These are phyloP conservation scores for Hucho hucho DNA, from an alignment of 2,113 vertebrate genomes.

Conservation along the genomic window DNA sequence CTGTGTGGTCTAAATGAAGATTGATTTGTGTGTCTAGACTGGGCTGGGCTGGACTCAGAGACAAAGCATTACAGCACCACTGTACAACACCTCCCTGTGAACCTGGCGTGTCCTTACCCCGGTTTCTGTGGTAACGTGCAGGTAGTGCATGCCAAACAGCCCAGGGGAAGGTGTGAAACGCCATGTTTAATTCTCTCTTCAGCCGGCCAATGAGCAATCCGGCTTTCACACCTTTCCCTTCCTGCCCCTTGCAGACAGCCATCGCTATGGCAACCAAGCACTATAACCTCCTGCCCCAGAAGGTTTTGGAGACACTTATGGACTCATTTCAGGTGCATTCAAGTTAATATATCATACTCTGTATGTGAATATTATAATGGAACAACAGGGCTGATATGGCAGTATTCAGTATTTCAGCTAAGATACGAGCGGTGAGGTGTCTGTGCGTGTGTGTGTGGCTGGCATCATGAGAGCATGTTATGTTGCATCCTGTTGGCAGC, in stretches of 20 bases:
- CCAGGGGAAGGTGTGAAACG: slow-evolving; percentile 59
- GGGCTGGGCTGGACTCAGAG: slow-evolving; percentile 1
- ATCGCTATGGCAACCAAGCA: slow-evolving; percentile 51
- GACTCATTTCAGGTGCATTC: background rate
- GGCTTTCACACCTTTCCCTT: slow-evolving; percentile 59
- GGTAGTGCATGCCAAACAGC: slow-evolving; percentile 53
- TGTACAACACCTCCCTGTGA: slow-evolving; percentile 29
- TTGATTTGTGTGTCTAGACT: slow-evolving; percentile 21
- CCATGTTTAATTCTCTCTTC: slow-evolving; percentile 58
- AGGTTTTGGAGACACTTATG: background rate
- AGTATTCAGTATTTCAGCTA: too few species aligned
- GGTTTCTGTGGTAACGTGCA: slow-evolving; percentile 56
- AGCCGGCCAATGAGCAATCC: slow-evolving; percentile 37
- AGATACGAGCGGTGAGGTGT: background rate
- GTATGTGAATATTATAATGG: too few species aligned
- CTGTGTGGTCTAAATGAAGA: slow-evolving; percentile 44
- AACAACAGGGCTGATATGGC: too few species aligned
- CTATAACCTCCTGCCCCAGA: slow-evolving; percentile 46
- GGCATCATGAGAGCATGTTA: slow-evolving; percentile 17
- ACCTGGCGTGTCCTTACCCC: slow-evolving; percentile 49
- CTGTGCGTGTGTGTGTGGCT: background rate
- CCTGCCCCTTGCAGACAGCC: slow-evolving; percentile 23
- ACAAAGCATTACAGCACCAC: slow-evolving; percentile 21
- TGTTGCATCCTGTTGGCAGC: background rate
- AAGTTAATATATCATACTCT: too few species aligned